Conservation (phyloP, 2,888 invertebrate species). For the Cosmorhoe ocellata region DNA sequence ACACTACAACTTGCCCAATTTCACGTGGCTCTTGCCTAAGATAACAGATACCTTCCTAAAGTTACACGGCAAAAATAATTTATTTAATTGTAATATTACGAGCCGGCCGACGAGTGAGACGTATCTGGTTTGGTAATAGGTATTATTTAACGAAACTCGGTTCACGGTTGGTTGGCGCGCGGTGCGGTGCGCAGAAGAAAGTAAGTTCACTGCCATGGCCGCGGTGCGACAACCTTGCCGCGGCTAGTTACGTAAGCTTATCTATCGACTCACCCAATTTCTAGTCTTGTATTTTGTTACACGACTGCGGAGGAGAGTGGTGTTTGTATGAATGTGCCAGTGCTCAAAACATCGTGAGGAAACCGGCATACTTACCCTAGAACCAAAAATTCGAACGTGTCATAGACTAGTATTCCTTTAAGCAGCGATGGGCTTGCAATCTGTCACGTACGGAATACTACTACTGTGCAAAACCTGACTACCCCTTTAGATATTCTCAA, state of each 20-base stretch:
- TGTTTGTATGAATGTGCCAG: no score
- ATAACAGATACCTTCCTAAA: conserved; percentile 8
- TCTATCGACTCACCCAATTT: conserved; percentile 48
- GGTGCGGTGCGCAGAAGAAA: conserved; percentile 63
- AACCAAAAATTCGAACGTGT: no score
- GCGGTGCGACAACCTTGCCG: conserved; percentile 74
- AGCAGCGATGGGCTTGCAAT: no score
- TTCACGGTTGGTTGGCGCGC: conserved; percentile 64
- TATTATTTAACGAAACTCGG: conserved; percentile 49
- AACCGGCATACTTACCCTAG: no score
- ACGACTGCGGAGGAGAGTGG: background rate
- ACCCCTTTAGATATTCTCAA: no score
- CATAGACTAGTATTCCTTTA: no score
- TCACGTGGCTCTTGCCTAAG: conserved; percentile 18
- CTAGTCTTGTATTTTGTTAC: background rate
- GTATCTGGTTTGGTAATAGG: conserved; percentile 40
- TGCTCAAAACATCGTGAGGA: no score
- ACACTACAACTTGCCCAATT: conserved; percentile 2
- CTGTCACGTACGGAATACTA: no score
- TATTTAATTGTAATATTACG: conserved; percentile 16
- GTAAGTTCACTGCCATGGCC: conserved; percentile 82
- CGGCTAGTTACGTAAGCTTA: conserved; percentile 44
- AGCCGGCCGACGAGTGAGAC: conserved; percentile 28
- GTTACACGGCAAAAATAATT: conserved; percentile 17
- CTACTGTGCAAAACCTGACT: no score